A percentile compares a stretch with the other conserved stretches of the same genome.
phyloP scores from a whole-genome alignment of 2,888 invertebrate genomes.

The Lepidochrysops patricia region DNA sequence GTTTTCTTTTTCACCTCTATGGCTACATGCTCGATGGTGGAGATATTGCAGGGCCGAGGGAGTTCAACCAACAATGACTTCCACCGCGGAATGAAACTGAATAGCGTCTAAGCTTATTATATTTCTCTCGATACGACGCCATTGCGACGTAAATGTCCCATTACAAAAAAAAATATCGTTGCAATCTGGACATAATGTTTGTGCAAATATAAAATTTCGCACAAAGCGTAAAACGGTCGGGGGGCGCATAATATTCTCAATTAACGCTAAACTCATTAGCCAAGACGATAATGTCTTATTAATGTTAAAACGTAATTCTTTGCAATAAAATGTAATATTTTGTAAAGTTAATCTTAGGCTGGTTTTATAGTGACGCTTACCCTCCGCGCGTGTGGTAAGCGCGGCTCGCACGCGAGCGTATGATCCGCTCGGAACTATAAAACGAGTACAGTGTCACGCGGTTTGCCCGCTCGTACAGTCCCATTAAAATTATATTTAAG shows the following conservation, averaged over 20 bases:
- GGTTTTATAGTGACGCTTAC: too few species aligned
- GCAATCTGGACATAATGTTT: conserved; percentile 26
- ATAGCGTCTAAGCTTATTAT: conserved; percentile 48
- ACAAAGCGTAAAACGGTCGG: conserved; percentile 22
- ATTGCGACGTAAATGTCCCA: conserved; percentile 42
- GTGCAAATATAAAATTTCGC: conserved; percentile 27
- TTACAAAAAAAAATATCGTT: conserved; percentile 39
- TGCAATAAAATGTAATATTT: not conserved
- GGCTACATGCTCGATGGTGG: too few species aligned
- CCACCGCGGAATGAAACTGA: conserved; percentile 44
- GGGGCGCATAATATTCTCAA: not conserved
- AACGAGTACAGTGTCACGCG: too few species aligned
- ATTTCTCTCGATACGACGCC: conserved; percentile 43
- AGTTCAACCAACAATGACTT: conserved; percentile 37
- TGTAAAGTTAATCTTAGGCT: too few species aligned
- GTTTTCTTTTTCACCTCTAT: too few species aligned
- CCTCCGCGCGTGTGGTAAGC: too few species aligned
- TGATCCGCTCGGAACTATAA: too few species aligned
- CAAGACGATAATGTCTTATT: not conserved
- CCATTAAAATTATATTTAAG: too few species aligned
- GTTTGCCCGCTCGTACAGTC: too few species aligned
- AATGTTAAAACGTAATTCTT: not conserved
- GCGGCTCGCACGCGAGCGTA: too few species aligned
- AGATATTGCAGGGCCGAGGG: conserved; percentile 32
- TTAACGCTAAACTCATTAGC: not conserved